Percentiles rank a stretch among this genome's conserved stretches.
phyloP scores from a whole-genome alignment of 2,113 vertebrate genomes.

The Emydocephalus ijimae region DNA sequence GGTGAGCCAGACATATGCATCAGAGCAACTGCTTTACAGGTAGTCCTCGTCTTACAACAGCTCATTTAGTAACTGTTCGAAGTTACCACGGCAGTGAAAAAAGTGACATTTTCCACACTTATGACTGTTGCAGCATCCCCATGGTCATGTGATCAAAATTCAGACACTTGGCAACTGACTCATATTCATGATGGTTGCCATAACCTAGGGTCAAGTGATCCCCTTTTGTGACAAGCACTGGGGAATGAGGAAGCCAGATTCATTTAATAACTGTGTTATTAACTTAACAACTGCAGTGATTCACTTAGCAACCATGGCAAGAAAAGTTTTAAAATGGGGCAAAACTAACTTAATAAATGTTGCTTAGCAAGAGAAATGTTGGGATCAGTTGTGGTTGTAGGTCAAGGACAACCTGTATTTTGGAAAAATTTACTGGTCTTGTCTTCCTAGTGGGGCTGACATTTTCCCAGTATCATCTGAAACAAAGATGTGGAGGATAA shows the following conservation, averaged over 20 bases:
- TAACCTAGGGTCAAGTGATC: not conserved
- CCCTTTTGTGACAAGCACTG: not conserved
- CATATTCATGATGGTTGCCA: not conserved
- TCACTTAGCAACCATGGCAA: not conserved
- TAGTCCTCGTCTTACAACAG: not conserved
- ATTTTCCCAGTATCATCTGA: not conserved
- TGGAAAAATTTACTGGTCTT: not conserved
- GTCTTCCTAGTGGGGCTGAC: not conserved
- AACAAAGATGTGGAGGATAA: not conserved
- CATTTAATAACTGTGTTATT: not conserved
- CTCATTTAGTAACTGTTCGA: not conserved
- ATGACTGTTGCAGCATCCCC: not conserved
- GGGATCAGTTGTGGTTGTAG: not conserved
- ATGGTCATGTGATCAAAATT: not conserved
- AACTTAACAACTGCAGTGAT: not conserved
- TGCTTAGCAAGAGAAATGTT: not conserved
- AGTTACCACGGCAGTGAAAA: not conserved
- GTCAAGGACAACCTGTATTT: not conserved
- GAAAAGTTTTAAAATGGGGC: not conserved
- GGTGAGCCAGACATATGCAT: not conserved
- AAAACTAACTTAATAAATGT: not conserved
- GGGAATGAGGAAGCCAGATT: not conserved
- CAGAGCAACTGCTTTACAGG: not conserved
- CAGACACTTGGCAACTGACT: not conserved
- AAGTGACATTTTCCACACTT: not conserved